Evolutionary conservation across 1,140 invertebrate genomes (phyloP), one percentile per base, ranked within the genome.

Genomic region (Monochamus saltuarius): DNA sequence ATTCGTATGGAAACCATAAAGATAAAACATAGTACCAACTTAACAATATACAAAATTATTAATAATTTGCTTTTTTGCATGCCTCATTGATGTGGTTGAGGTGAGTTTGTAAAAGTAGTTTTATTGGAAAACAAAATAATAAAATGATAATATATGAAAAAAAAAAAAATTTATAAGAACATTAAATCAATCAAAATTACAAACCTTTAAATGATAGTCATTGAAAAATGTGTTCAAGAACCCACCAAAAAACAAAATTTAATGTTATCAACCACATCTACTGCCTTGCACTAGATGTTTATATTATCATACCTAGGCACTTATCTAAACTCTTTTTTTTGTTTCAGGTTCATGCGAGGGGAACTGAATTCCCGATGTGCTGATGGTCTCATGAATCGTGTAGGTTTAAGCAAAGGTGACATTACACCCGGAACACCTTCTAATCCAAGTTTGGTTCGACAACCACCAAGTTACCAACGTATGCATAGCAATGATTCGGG

Each of bases 401-500:
- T 79, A 45, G 79, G 78, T 10, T 68, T 75, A 6, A 66, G 75
- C 40, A 78, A 82, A 56, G 79, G 81, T 34, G 80, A 82, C 67
- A 78, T 79, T 45, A 86, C 87, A 4, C 88, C 89, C 1, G 82
- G 87, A 19, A 89, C 85, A n/a, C 83, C 84, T 2, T 80, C 84
- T 10, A 87, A 75, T 55, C 75, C 84, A 1, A 76, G 77, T 47
- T 80, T 87, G 54, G 80, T 76, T 7, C 80, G 83, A 66, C 85
- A 84, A 46, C 84, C 85, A 13, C 87, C 88, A 0, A 86, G 79
- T 69, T 94, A 91, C 77, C 90, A 92, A 71, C 82, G 91, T 62
- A 92, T 91, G 84, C 88, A 89, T 73, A 92, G 90, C 74, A 92
- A 88, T 69, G 90, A 94, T 71, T 85, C 84, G 63, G 85, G 80